Percentiles rank a stretch among this genome's conserved stretches.
Evolutionary conservation across 2,113 vertebrate genomes (phyloP).

Genomic region (Ammodytes marinus): DNA sequence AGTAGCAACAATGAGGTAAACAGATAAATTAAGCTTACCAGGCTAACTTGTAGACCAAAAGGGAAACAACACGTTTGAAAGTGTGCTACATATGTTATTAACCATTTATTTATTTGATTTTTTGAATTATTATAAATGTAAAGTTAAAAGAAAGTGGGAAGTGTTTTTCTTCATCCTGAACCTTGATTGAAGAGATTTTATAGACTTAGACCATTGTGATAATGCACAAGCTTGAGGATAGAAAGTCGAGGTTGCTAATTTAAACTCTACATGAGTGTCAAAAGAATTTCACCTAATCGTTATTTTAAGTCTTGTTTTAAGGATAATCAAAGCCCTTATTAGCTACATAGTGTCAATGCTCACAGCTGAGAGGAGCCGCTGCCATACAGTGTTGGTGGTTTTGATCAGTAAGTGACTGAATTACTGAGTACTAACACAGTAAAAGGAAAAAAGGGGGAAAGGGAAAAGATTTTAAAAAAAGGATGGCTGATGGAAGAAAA

Average conservation of each 20-base stretch:
- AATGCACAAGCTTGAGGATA: background rate
- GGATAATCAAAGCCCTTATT: constrained; percentile 10
- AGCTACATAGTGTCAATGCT: constrained; percentile 1
- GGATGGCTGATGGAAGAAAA: background rate
- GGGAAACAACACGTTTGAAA: background rate
- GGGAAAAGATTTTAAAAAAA: too few relatives aligned
- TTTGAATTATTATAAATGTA: background rate
- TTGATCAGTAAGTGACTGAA: constrained; percentile 4
- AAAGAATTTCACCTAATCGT: constrained; percentile 15
- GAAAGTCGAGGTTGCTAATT: background rate
- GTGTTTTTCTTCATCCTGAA: background rate
- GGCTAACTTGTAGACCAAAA: background rate
- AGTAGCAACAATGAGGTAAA: constrained; percentile 28
- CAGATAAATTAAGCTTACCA: background rate
- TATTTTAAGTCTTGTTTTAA: background rate
- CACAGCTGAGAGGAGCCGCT: background rate
- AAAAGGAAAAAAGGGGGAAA: background rate
- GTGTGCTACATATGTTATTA: background rate
- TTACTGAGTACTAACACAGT: background rate
- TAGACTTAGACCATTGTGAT: background rate
- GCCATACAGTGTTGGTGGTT: background rate
- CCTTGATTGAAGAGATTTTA: background rate
- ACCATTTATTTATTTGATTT: background rate
- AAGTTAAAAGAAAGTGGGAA: background rate
- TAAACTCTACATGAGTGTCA: background rate